Conservation (phyloP, 2,113 vertebrate genomes). For the Nycticorax nycticorax region DNA sequence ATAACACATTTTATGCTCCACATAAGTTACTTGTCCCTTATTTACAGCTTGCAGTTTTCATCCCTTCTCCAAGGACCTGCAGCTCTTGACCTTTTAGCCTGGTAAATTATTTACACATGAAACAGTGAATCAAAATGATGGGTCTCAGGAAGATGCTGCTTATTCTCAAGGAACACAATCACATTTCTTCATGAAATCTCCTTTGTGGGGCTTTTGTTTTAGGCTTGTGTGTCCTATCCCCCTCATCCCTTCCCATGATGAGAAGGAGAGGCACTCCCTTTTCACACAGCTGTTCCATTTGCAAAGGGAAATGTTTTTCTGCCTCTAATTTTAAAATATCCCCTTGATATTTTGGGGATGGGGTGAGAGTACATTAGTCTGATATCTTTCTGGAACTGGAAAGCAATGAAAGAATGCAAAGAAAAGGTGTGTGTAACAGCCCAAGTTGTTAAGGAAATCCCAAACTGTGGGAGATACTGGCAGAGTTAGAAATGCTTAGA, state of each 20-base stretch:
- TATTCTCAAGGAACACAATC: not conserved
- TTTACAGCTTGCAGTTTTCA: slow-evolving; percentile 57
- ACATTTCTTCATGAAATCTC: slow-evolving; percentile 22
- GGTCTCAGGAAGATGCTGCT: slow-evolving; percentile 53
- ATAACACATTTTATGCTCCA: not conserved
- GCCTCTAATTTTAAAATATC: slow-evolving; percentile 4
- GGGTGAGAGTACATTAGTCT: not conserved
- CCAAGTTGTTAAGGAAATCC: not conserved
- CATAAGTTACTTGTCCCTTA: slow-evolving; percentile 11
- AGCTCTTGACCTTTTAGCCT: slow-evolving; percentile 65
- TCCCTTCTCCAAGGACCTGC: slow-evolving; percentile 39
- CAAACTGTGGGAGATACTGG: not conserved
- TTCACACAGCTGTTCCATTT: not conserved
- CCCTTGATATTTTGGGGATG: not conserved
- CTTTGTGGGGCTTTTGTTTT: slow-evolving; percentile 6
- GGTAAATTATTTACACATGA: slow-evolving; percentile 70
- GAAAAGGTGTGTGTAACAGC: not conserved
- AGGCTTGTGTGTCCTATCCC: not conserved
- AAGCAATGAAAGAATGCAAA: not conserved
- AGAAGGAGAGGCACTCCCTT: not conserved
- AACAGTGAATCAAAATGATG: slow-evolving; percentile 54
- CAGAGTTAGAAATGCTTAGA: not conserved
- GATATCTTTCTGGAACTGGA: not conserved
- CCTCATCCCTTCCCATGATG: not conserved
- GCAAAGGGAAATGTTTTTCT: not conserved